Conservation (phyloP, 2,113 vertebrate genomes). For the Trinectes maculatus region DNA sequence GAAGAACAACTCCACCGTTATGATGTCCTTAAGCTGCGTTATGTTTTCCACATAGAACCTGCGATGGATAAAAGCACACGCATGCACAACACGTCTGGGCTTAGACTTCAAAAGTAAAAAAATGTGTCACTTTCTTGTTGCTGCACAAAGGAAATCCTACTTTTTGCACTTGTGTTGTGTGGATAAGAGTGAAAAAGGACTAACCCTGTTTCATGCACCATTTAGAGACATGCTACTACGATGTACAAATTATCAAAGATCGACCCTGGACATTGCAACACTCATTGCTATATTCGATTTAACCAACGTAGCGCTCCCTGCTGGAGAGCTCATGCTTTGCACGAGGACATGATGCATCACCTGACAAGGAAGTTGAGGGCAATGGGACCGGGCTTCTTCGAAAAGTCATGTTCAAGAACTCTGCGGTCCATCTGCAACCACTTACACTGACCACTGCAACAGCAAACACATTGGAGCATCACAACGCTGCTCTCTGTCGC, state of each 20-base stretch:
- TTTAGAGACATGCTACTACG: no score
- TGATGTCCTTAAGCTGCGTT: constrained; percentile 94
- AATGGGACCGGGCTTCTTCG: constrained; percentile 91
- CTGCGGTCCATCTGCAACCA: constrained; percentile 98
- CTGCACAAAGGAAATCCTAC: neutral
- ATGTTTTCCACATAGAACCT: constrained; percentile 99
- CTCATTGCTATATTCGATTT: no score
- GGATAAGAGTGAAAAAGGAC: no score
- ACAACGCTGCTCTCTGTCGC: neutral
- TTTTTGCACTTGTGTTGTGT: neutral
- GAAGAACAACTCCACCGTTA: constrained; percentile 97
- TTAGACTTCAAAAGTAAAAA: neutral
- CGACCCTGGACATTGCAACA: neutral
- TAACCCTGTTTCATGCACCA: no score
- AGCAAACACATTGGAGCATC: constrained; percentile 14
- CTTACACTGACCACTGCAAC: constrained; percentile 92
- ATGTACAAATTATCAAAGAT: no score
- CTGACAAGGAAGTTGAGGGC: constrained; percentile 95
- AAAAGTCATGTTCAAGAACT: constrained; percentile 97
- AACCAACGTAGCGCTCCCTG: constrained; percentile 54
- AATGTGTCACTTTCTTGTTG: neutral
- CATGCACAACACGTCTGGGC: neutral
- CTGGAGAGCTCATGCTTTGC: constrained; percentile 40
- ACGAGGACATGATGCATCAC: constrained; percentile 72
- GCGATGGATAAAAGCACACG: constrained; percentile 44